Conservation (phyloP, 2,888 invertebrate genomes). For the Leptopilina syphax region DNA sequence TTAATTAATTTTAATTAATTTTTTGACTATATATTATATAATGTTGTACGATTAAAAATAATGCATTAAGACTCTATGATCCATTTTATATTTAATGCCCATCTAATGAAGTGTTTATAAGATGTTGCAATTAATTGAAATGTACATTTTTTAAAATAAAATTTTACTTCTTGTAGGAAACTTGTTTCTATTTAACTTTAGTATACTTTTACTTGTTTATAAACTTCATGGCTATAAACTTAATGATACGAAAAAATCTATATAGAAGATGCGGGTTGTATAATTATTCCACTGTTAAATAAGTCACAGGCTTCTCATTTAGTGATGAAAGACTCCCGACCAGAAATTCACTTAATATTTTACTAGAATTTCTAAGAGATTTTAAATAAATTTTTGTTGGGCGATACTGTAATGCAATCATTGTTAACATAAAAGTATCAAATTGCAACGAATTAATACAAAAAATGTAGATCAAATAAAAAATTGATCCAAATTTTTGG, state of each 20-base stretch:
- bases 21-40: no score
- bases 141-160: not conserved
- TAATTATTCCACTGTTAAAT: slow-evolving; percentile 52
- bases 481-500: no score
- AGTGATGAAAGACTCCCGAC: slow-evolving; percentile 49
- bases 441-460: no score
- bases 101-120: not conserved
- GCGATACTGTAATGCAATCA: no score
- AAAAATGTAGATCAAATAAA: no score
- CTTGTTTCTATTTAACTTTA: slow-evolving; percentile 43
- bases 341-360: slow-evolving; percentile 54
- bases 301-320: slow-evolving; percentile 50
- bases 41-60: not conserved
- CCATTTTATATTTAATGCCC: not conserved
- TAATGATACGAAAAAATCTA: not conserved
- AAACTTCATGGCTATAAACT: no score
- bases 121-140: not conserved
- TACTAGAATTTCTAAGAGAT: no score
- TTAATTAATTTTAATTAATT: no score
- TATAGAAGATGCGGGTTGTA: slow-evolving; percentile 55
- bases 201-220: not conserved
- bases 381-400: no score
- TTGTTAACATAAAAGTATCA: no score
- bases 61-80: not conserved
- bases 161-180: slow-evolving; percentile 7